Evolutionary conservation across 2,888 invertebrate species (phyloP).

Genomic region (Epinotia bilunana): DNA sequence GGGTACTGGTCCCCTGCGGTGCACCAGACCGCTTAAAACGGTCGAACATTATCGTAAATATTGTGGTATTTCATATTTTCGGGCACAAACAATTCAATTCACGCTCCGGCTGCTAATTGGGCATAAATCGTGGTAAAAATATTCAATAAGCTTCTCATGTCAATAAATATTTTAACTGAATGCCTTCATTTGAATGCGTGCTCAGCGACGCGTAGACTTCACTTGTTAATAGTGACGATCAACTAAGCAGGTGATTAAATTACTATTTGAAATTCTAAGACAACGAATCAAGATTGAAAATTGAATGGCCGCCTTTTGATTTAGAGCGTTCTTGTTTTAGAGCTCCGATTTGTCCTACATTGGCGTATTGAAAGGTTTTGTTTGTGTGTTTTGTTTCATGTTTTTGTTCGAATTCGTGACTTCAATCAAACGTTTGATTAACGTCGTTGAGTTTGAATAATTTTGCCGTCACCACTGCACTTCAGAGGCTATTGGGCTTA

Average conservation of each 20-base stretch:
- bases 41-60: slow-evolving; percentile 82
- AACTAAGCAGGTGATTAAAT: background rate
- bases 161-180: slow-evolving; percentile 77
- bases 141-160: slow-evolving; percentile 80
- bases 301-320: background rate
- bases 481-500: background rate
- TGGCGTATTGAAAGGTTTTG: slow-evolving; percentile 59
- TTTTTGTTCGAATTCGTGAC: slow-evolving; percentile 54
- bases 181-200: slow-evolving; percentile 77
- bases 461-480: slow-evolving; percentile 24
- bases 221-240: slow-evolving; percentile 13
- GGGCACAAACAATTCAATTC: slow-evolving; percentile 83
- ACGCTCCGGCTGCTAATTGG: slow-evolving; percentile 82
- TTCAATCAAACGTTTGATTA: slow-evolving; percentile 59
- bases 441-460: slow-evolving; percentile 55
- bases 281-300: background rate
- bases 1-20: slow-evolving; percentile 64
- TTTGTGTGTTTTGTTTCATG: slow-evolving; percentile 59
- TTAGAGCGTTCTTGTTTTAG: slow-evolving; percentile 5
- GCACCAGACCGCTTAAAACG: slow-evolving; percentile 73
- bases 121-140: slow-evolving; percentile 81
- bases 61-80: slow-evolving; percentile 81
- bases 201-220: slow-evolving; percentile 68
- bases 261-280: background rate
- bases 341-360: slow-evolving; percentile 65